phyloP scores from a whole-genome alignment of 2,113 vertebrate species.

The Gambusia holbrooki region DNA sequence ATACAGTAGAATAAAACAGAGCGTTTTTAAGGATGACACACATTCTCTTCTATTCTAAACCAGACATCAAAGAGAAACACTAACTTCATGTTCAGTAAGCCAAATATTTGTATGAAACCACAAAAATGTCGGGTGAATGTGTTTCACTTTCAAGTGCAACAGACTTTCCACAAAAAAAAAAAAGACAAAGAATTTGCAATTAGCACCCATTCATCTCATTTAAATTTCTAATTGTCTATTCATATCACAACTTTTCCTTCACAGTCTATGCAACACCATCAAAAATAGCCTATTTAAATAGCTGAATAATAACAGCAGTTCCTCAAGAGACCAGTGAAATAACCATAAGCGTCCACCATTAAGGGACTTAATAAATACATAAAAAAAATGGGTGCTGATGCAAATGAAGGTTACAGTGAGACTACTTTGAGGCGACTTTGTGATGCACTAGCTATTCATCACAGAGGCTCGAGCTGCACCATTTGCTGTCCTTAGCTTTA shows the following conservation, averaged over 20 bases:
- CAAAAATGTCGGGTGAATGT: conserved; percentile 1
- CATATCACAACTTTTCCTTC: conserved; percentile 41
- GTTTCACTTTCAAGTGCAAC: conserved; percentile 7
- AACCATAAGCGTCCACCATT: conserved; percentile 84
- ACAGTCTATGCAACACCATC: conserved; percentile 72
- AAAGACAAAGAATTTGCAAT: conserved; percentile 32
- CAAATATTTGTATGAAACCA: background rate
- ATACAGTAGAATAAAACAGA: background rate
- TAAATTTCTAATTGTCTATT: conserved; percentile 33
- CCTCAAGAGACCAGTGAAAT: conserved; percentile 77
- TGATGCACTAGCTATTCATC: conserved; percentile 98
- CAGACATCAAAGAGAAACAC: background rate
- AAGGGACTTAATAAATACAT: conserved; percentile 81
- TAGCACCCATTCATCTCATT: conserved; percentile 55
- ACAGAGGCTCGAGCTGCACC: conserved; percentile 93
- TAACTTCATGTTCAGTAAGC: background rate
- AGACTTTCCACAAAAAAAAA: conserved; percentile 14
- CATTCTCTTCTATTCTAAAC: background rate
- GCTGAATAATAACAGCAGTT: conserved; percentile 78
- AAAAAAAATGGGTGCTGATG: conserved; percentile 81
- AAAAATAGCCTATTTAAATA: conserved; percentile 79
- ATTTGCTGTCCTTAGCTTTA: conserved; percentile 95
- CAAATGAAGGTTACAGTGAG: conserved; percentile 96
- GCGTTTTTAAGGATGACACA: background rate
- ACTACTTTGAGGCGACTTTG: conserved; percentile 91